phyloP scores from a whole-genome alignment of 2,113 vertebrate species.

The Hypomesus transpacificus region DNA sequence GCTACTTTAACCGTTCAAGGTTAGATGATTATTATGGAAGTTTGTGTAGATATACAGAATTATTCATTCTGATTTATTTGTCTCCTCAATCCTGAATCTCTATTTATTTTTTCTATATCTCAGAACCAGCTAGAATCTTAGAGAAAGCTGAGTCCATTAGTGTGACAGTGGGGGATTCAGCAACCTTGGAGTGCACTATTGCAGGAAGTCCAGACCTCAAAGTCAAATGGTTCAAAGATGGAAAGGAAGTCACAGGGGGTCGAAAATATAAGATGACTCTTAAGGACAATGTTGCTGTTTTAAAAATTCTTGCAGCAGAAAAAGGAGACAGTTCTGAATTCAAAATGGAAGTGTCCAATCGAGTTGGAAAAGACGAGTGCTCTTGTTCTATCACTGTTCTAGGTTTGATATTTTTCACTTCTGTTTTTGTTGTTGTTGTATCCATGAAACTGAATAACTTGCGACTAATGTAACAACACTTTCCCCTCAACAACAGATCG shows the following conservation, averaged over 20 bases:
- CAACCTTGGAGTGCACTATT: constrained; percentile 87
- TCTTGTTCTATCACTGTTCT: constrained; percentile 87
- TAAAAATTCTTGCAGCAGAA: constrained; percentile 91
- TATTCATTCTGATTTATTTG: not conserved
- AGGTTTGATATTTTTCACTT: constrained; percentile 75
- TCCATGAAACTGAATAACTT: not conserved
- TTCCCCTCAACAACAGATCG: constrained; percentile 83
- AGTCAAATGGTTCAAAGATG: constrained; percentile 94
- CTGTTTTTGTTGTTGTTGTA: constrained; percentile 11
- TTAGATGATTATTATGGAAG: constrained; percentile 65
- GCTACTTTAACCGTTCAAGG: constrained; percentile 92
- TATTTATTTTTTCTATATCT: constrained; percentile 62
- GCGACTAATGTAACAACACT: constrained; percentile 31
- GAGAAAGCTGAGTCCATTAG: constrained; percentile 90
- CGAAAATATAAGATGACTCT: constrained; percentile 93
- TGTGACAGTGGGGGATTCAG: constrained; percentile 91
- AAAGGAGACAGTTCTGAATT: constrained; percentile 88
- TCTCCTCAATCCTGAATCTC: constrained; percentile 7
- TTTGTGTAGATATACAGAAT: not conserved
- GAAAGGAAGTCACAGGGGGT: constrained; percentile 83
- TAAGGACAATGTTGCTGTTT: constrained; percentile 85
- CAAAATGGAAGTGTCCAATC: constrained; percentile 90
- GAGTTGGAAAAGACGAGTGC: constrained; percentile 89
- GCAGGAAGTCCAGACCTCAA: constrained; percentile 93
- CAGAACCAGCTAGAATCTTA: constrained; percentile 92